Evolutionary conservation across 2,888 invertebrate genomes (phyloP), one percentile per base, ranked within the genome.

Genomic region (Ectemnius cavifrons): DNA sequence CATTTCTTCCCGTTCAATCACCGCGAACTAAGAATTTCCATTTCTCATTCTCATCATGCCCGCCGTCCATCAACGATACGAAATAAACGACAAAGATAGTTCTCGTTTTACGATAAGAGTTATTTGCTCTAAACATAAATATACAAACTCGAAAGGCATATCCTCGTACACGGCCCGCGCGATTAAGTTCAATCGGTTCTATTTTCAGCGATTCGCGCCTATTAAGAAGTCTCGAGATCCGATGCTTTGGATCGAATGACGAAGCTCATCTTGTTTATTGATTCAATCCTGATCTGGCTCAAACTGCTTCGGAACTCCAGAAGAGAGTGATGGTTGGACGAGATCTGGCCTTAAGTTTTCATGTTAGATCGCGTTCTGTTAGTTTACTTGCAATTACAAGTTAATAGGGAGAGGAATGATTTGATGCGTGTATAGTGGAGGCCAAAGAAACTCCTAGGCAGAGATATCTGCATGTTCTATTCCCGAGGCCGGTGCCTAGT

Each of bases 151-250:
- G 23, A 6, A 27, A 14, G 14, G 57, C 16, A 14, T 23, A n/a
- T 20, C 45, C 69, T 68, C 75, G 6, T 72, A 68, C 65, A 62
- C n/a, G 62, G 47, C 58, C 63, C 20, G 8, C 62, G 66, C 63
- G 60, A 77, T 60, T n/a, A 52, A 61, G 57, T 63, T 80, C 74
- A 68, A 82, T 82, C 67, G 60, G 58, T 49, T 77, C 70, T 82
- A 82, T 83, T 83, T 63, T 58, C 60, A 63, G 57, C 58, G 11
- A 60, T 27, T 60, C 46, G 23, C 16, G 56, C 20, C 47, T 70
- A 72, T 77, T 65, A 66, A 73, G 82, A 79, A 67, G 75, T 75
- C 75, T 67, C 71, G 46, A 18, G 45, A 62, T 16, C 11, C 67
- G 20, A 77, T 63, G 72, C 67, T 75, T 72, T 58, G 46, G 56